phyloP scores from a whole-genome alignment of 2,797 vertebrate genomes.

The Crenuchus spilurus region DNA sequence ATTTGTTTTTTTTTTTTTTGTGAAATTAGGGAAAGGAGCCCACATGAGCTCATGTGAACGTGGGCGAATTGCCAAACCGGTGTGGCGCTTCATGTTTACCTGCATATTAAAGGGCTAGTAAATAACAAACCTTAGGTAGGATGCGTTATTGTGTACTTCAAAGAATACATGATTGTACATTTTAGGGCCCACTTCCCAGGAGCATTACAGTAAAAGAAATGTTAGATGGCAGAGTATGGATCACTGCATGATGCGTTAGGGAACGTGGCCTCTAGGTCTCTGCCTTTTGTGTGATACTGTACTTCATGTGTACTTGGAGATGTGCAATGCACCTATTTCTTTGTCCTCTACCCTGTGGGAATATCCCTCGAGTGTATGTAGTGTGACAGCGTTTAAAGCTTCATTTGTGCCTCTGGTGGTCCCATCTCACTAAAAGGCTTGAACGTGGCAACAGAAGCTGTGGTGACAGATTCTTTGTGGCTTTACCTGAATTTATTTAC shows the following conservation, averaged over 20 bases:
- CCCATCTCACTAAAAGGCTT: slow-evolving; percentile 3
- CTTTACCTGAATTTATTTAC: background rate
- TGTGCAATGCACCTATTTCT: background rate
- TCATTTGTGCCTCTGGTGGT: background rate
- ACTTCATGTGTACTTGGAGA: slow-evolving; percentile 22
- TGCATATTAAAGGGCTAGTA: slow-evolving; percentile 74
- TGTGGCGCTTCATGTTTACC: slow-evolving; percentile 66
- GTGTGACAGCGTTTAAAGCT: background rate
- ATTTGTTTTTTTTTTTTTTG: background rate
- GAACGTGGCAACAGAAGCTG: slow-evolving; percentile 17
- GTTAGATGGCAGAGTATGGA: background rate
- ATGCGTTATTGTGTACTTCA: background rate
- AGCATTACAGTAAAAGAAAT: background rate
- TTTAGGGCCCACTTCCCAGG: slow-evolving; percentile 1
- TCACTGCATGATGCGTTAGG: background rate
- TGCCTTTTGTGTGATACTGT: slow-evolving; percentile 14
- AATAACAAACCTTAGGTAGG: slow-evolving; percentile 2
- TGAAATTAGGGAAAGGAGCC: slow-evolving; percentile 5
- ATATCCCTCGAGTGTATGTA: slow-evolving; percentile 1
- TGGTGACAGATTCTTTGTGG: background rate
- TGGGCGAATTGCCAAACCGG: slow-evolving; percentile 7
- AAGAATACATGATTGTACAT: slow-evolving; percentile 19
- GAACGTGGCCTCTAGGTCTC: background rate
- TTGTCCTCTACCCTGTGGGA: background rate
- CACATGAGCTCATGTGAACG: background rate